Percentiles rank a stretch among this genome's conserved stretches.
phyloP scores from a whole-genome alignment of 2,113 vertebrate genomes.

The Gymnocephalus cernua region DNA sequence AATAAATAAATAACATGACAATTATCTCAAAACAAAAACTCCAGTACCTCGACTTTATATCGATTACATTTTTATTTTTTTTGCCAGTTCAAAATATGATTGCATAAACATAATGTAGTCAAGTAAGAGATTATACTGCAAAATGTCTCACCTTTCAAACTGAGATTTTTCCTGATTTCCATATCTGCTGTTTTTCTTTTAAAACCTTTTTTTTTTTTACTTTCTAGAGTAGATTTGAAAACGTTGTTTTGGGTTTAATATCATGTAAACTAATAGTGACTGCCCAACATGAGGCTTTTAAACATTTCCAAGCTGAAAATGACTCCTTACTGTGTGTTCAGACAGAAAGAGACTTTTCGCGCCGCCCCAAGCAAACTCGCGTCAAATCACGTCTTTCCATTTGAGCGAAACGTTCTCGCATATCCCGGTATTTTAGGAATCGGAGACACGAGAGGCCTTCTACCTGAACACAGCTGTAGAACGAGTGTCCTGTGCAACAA shows the following conservation, averaged over 20 bases:
- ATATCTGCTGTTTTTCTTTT: not conserved
- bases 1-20: conserved; percentile 51
- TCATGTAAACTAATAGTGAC: not conserved
- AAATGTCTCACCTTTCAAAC: not conserved
- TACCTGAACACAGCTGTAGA: not conserved
- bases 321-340: not conserved
- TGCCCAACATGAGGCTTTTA: not conserved
- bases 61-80: not conserved
- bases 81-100: not conserved
- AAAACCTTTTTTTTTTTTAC: not conserved
- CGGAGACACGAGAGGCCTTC: not conserved
- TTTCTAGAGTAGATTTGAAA: not conserved
- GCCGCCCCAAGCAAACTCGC: no score
- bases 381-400: not conserved
- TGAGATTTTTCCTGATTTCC: not conserved
- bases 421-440: not conserved
- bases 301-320: not conserved
- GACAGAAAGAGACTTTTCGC: not conserved
- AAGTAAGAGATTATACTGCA: not conserved
- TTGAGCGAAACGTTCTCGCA: no score
- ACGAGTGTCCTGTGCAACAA: not conserved
- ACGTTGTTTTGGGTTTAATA: not conserved
- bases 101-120: not conserved
- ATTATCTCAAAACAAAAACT: conserved; percentile 31
- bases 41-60: not conserved